phyloP scores from a whole-genome alignment of 2,797 vertebrate genomes.

The Prionace glauca region DNA sequence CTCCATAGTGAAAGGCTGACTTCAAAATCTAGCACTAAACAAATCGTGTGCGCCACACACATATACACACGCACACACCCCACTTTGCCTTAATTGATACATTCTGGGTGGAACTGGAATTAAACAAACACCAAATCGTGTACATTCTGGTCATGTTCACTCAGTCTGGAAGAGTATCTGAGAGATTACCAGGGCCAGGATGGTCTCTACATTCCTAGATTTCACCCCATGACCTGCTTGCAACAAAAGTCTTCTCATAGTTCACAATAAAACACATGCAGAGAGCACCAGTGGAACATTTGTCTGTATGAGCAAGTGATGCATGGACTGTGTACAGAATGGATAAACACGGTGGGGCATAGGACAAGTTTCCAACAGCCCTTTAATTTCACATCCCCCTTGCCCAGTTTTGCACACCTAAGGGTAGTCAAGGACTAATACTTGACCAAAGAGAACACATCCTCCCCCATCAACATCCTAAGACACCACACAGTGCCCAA shows the following conservation, averaged over 20 bases:
- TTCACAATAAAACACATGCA: not conserved
- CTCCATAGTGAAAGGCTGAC: not conserved
- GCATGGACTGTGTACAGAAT: not conserved
- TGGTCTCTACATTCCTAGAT: not conserved
- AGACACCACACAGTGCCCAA: not conserved
- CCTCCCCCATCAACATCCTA: not conserved
- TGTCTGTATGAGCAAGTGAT: not conserved
- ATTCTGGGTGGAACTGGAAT: not conserved
- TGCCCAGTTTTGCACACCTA: too few relatives aligned
- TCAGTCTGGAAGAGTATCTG: not conserved
- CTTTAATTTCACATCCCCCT: not conserved
- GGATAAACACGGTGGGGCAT: not conserved
- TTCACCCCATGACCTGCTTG: not conserved
- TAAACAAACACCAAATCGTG: not conserved
- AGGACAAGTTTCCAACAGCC: not conserved
- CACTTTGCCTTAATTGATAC: not conserved
- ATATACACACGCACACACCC: too few relatives aligned
- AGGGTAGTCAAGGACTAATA: not conserved
- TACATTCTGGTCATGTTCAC: not conserved
- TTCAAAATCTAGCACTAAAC: not conserved
- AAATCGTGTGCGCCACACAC: not conserved
- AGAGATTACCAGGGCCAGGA: not conserved
- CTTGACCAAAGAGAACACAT: not conserved
- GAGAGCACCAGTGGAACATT: not conserved
- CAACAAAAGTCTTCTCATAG: not conserved